Evolutionary conservation across 2,113 vertebrate species (phyloP), one percentile per base, ranked within the genome.

Genomic region (Catharus fuscescens): DNA sequence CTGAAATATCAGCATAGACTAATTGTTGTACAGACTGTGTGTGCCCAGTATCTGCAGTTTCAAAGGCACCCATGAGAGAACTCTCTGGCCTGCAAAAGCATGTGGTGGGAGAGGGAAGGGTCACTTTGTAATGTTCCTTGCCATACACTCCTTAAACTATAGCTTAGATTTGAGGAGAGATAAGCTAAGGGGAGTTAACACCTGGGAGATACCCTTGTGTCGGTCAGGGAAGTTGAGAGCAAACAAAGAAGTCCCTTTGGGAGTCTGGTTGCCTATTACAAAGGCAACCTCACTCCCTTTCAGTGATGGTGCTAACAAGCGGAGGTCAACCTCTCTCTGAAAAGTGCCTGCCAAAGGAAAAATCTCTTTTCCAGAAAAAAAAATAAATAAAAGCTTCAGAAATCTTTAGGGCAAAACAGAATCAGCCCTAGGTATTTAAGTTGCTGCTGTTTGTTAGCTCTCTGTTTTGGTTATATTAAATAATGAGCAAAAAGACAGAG

Each of bases 61-160:
- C 57, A 62, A 47, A 95, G 34, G 53, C 34, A 86, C 19, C 17
- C 29, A 14, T 8, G n/a, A 60, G 45, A 90, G 34, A 76, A n/a
- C 24, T 42, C 1, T 0, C 14, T 45, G 71, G 40, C 28, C 36
- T 79, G 38, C 0, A 4, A 74, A 69, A 2, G 1, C 2, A 0
- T 19, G 34, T 1, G 4, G 56, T 50, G 17, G 16, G n/a, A 71
- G 31, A 53, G 19, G 40, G 26, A 73, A 80, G 60, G 57, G 64
- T 69, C 61, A 25, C 32, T 32, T 31, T 52, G 54, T 25, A 80
- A 38, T 34, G 47, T 32, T 86, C n/a, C 13, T 83, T 81, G 32
- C 44, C 34, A 65, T 44, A n/a, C 1, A 5, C 4, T 45, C 66
- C 40, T 50, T 77, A 50, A 62, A 76, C 34, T 61, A 13, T 14